Percentiles rank a stretch among this genome's conserved stretches.
Evolutionary conservation across 30 jellyfish, hydroid and myxozoan species (phyloP).

Genomic region (Aurelia aurita): DNA sequence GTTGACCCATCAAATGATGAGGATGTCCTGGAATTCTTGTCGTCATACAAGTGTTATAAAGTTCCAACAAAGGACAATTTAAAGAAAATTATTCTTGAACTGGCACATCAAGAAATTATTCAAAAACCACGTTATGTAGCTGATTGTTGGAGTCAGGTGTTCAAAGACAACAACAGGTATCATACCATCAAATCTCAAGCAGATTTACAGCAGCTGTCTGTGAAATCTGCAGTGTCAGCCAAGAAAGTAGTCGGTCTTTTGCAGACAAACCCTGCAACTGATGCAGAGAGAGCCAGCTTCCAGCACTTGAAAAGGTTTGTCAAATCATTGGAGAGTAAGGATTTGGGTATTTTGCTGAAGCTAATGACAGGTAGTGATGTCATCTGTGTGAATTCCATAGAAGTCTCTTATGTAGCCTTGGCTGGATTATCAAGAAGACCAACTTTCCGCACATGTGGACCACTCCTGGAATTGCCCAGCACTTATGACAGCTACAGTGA

Average conservation of each 20-base stretch:
- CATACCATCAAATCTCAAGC: not conserved
- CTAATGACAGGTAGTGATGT: slow-evolving; percentile 42
- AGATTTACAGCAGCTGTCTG: not conserved
- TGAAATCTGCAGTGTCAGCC: not conserved
- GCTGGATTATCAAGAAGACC: slow-evolving; percentile 38
- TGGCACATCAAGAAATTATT: slow-evolving; percentile 54
- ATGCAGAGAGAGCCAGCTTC: slow-evolving; percentile 13
- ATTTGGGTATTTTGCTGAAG: not conserved
- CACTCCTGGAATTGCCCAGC: slow-evolving; percentile 31
- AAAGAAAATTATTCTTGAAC: slow-evolving; percentile 4
- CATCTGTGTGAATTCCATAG: not conserved
- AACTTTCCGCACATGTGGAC: slow-evolving; percentile 51
- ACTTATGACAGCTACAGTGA: slow-evolving; percentile 19
- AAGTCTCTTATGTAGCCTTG: slow-evolving; percentile 5
- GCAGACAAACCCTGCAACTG: not conserved
- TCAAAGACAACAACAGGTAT: not conserved
- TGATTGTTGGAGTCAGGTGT: slow-evolving; percentile 17
- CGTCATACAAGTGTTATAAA: slow-evolving; percentile 35
- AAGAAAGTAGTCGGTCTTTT: slow-evolving; percentile 25
- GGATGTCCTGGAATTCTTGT: slow-evolving; percentile 43
- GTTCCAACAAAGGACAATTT: slow-evolving; percentile 16
- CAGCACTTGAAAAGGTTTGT: slow-evolving; percentile 19
- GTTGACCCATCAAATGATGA: slow-evolving; percentile 26
- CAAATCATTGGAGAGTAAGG: not conserved
- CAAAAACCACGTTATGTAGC: slow-evolving; percentile 26